Evolutionary conservation across 2,888 invertebrate species (phyloP).

Genomic region (Perizoma affinitatum): DNA sequence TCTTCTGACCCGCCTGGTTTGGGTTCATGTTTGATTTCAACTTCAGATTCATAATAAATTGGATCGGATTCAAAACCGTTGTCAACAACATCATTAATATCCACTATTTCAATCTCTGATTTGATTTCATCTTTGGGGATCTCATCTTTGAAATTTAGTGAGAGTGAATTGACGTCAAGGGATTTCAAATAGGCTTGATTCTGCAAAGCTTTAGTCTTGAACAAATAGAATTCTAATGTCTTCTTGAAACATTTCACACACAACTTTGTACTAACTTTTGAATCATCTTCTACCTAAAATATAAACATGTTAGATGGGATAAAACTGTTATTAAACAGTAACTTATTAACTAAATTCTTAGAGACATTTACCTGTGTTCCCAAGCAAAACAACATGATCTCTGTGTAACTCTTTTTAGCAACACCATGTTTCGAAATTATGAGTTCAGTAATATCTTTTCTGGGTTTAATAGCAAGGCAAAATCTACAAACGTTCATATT

Average conservation of each 20-base stretch:
- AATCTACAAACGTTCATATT: constrained; percentile 58
- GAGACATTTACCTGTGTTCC: constrained; percentile 56
- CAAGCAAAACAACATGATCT: constrained; percentile 64
- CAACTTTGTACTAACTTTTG: constrained; percentile 56
- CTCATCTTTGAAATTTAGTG: constrained; percentile 4
- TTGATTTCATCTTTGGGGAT: constrained; percentile 7
- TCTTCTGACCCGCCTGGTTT: constrained; percentile 49
- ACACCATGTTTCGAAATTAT: constrained; percentile 40
- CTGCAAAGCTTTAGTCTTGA: constrained; percentile 62
- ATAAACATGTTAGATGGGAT: neutral
- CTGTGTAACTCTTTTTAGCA: constrained; percentile 42
- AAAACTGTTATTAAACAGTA: too few relatives aligned
- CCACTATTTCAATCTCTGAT: constrained; percentile 8
- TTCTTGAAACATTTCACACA: constrained; percentile 66
- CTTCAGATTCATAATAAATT: constrained; percentile 7
- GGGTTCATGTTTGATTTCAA: constrained; percentile 25
- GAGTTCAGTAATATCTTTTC: constrained; percentile 54
- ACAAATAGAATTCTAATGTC: constrained; percentile 60
- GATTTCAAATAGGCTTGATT: constrained; percentile 58
- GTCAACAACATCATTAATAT: constrained; percentile 16
- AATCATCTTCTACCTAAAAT: constrained; percentile 53
- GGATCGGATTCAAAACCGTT: constrained; percentile 19
- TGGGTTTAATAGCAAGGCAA: constrained; percentile 52
- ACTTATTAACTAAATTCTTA: too few relatives aligned
- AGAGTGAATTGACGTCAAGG: neutral